These are phyloP conservation scores for Grapholita molesta DNA, from an alignment of 1,140 invertebrate species.

Conservation along the genomic window DNA sequence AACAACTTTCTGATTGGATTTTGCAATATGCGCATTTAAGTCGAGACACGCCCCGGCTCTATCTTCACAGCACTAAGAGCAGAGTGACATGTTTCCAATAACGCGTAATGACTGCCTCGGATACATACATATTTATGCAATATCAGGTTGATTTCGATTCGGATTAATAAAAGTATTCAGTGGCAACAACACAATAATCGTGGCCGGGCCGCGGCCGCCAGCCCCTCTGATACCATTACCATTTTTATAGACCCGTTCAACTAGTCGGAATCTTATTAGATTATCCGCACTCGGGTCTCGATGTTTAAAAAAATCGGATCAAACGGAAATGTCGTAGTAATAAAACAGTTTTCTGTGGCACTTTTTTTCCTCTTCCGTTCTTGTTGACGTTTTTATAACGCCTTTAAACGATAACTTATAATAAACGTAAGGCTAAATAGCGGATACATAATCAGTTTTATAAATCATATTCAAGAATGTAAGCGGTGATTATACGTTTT, in stretches of 20 bases:
- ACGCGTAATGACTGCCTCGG: background rate
- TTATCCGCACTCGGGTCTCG: constrained; percentile 36
- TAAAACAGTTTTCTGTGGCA: constrained; percentile 51
- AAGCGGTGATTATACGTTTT: background rate
- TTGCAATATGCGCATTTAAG: constrained; percentile 8
- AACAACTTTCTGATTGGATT: constrained; percentile 14
- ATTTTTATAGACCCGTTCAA: constrained; percentile 45
- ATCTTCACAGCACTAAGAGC: constrained; percentile 11
- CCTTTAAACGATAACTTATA: constrained; percentile 27
- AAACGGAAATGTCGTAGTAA: constrained; percentile 52
- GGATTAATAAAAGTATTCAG: constrained; percentile 33
- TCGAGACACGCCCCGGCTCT: constrained; percentile 12
- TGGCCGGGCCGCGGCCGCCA: constrained; percentile 23
- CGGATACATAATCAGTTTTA: background rate
- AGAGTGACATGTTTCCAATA: constrained; percentile 16
- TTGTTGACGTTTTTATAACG: constrained; percentile 38
- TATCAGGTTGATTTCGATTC: constrained; percentile 21
- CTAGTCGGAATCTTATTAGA: constrained; percentile 51
- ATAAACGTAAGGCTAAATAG: background rate
- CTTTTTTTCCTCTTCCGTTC: constrained; percentile 51
- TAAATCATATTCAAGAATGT: background rate
- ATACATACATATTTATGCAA: constrained; percentile 24
- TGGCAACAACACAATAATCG: constrained; percentile 40
- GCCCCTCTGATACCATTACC: constrained; percentile 37
- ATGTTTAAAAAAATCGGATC: constrained; percentile 45